Evolutionary conservation across 2,888 invertebrate species (phyloP).

Genomic region (Lithophane socia): DNA sequence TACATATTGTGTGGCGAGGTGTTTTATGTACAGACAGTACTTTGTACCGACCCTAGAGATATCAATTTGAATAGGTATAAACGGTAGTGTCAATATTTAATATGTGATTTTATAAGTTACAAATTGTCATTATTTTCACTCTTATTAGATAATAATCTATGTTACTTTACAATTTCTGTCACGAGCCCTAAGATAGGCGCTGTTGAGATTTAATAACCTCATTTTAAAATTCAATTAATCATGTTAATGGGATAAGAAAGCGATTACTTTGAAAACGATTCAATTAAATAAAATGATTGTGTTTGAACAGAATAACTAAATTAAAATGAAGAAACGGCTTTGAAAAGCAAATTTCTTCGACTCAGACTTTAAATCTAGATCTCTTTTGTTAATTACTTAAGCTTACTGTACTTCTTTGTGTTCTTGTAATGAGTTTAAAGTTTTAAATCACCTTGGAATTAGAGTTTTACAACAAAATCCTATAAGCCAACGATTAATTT

Average conservation of each 20-base stretch:
- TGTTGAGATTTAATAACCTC: background rate
- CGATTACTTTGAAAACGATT: constrained; percentile 11
- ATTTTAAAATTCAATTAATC: constrained; percentile 10
- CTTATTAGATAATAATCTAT: background rate
- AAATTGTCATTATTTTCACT: background rate
- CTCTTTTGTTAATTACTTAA: background rate
- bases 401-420: background rate
- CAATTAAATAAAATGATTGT: constrained; percentile 1
- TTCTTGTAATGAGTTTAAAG: background rate
- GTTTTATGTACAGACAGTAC: constrained; percentile 55
- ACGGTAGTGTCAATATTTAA: background rate
- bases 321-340: constrained; percentile 48
- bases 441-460: no score
- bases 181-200: no score
- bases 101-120: background rate
- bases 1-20: constrained; percentile 69
- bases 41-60: background rate
- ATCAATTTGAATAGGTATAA: background rate
- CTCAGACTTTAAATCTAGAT: background rate
- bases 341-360: background rate
- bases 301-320: constrained; percentile 45
- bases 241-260: constrained; percentile 14
- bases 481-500: background rate
- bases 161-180: background rate
- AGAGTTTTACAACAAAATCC: background rate